Percentiles rank a stretch among this genome's conserved stretches.
Conservation (phyloP, 2,797 vertebrate species). For the Karalla daura region DNA sequence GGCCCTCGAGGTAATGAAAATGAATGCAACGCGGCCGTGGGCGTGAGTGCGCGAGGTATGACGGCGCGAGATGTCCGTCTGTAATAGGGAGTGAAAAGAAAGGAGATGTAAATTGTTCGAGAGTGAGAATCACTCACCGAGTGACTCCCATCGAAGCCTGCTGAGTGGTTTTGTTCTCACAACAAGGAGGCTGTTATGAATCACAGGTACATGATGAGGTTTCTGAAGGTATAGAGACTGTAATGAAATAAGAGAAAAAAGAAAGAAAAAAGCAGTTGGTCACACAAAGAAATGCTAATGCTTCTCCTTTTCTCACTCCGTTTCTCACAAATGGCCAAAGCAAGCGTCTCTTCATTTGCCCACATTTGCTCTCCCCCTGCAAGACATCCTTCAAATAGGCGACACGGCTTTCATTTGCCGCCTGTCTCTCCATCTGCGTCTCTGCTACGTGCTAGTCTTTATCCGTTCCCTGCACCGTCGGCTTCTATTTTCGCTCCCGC, state of each 20-base stretch:
- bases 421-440: slow-evolving; percentile 5
- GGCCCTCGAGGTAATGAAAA: slow-evolving; percentile 46
- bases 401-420: not conserved
- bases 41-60: not conserved
- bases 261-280: not conserved
- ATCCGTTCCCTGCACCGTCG: slow-evolving; percentile 8
- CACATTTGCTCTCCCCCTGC: not conserved
- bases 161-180: slow-evolving; percentile 51
- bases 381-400: not conserved
- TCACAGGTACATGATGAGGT: slow-evolving; percentile 54
- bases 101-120: slow-evolving; percentile 43
- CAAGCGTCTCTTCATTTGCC: not conserved
- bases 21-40: slow-evolving; percentile 18
- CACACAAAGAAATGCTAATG: slow-evolving; percentile 7
- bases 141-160: slow-evolving; percentile 34
- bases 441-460: slow-evolving; percentile 28
- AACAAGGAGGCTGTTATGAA: slow-evolving; percentile 43
- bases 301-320: not conserved
- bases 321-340: not conserved
- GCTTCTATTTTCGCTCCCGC: slow-evolving; percentile 31
- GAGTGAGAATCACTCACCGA: slow-evolving; percentile 36
- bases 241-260: not conserved
- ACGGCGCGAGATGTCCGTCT: not conserved
- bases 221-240: slow-evolving; percentile 38
- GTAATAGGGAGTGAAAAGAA: slow-evolving; percentile 24